Percentiles rank a stretch among this genome's conserved stretches.
Conservation (phyloP, 2,113 vertebrate species). For the Epinephelus lanceolatus region DNA sequence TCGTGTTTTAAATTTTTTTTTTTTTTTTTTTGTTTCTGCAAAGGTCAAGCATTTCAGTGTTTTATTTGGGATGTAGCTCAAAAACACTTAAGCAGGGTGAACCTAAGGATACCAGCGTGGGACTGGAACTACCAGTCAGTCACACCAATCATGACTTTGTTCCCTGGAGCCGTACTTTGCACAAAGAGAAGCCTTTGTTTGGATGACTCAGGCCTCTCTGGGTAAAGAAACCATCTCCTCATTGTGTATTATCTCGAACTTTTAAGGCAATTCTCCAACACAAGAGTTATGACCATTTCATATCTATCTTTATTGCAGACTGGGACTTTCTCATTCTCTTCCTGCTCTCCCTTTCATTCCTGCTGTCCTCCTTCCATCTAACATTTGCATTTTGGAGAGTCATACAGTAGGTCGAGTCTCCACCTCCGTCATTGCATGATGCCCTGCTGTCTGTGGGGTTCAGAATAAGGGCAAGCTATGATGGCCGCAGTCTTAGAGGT, state of each 20-base stretch:
- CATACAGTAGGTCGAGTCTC: constrained; percentile 3
- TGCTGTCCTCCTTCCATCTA: constrained; percentile 46
- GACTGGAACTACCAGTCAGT: neutral
- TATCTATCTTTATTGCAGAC: constrained; percentile 46
- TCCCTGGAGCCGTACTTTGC: constrained; percentile 7
- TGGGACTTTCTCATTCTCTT: constrained; percentile 27
- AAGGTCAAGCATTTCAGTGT: constrained; percentile 18
- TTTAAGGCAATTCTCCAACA: constrained; percentile 20
- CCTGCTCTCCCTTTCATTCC: constrained; percentile 42
- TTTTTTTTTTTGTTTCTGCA: constrained; percentile 2
- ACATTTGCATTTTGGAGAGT: constrained; percentile 25
- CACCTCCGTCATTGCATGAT: constrained; percentile 36
- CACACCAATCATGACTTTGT: constrained; percentile 28
- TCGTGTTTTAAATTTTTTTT: neutral
- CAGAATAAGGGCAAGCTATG: constrained; percentile 63
- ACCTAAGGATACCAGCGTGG: constrained; percentile 32
- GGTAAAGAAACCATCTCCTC: constrained; percentile 42
- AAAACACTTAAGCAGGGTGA: constrained; percentile 8
- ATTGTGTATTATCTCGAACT: constrained; percentile 41
- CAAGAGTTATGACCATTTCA: constrained; percentile 42
- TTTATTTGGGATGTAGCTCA: constrained; percentile 22
- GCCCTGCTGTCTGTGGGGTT: constrained; percentile 63
- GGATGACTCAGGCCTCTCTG: constrained; percentile 38
- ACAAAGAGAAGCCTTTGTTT: constrained; percentile 44
- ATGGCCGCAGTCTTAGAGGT: constrained; percentile 19